Percentiles rank a stretch among this genome's conserved stretches.
phyloP scores from a whole-genome alignment of 2,888 invertebrate genomes.

The Drosophila neoperkinsi region DNA sequence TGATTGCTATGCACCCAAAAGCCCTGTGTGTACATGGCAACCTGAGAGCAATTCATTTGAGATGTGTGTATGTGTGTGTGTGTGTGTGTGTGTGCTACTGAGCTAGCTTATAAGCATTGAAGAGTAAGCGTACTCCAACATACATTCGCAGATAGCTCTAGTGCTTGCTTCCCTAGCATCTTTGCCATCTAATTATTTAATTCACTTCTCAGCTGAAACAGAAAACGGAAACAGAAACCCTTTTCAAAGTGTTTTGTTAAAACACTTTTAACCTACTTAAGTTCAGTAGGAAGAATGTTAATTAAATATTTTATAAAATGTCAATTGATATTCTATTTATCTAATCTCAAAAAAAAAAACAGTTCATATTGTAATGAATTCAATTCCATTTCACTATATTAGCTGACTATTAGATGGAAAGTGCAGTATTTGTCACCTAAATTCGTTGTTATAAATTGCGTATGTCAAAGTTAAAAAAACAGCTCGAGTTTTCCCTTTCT shows the following conservation, averaged over 20 bases:
- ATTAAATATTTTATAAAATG: not conserved
- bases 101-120: slow-evolving; percentile 1
- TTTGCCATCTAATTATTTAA: slow-evolving; percentile 5
- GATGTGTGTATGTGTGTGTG: not conserved
- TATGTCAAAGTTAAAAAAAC: not conserved
- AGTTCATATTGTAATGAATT: not conserved
- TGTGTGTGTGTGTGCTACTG: not conserved
- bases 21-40: slow-evolving; percentile 27
- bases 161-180: not conserved
- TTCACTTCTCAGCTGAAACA: not conserved
- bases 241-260: not conserved
- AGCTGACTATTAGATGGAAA: slow-evolving; percentile 26
- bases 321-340: not conserved
- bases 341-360: not conserved
- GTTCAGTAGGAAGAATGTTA: not conserved
- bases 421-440: slow-evolving; percentile 62
- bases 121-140: slow-evolving; percentile 1
- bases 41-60: slow-evolving; percentile 24
- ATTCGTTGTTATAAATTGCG: slow-evolving; percentile 65
- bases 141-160: not conserved
- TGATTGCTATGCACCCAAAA: slow-evolving; percentile 38
- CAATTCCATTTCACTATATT: slow-evolving; percentile 2
- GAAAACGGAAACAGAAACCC: not conserved
- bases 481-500: not conserved
- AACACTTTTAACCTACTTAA: not conserved